Evolutionary conservation across 2,888 invertebrate genomes (phyloP).

Genomic region (Melipona beecheii): DNA sequence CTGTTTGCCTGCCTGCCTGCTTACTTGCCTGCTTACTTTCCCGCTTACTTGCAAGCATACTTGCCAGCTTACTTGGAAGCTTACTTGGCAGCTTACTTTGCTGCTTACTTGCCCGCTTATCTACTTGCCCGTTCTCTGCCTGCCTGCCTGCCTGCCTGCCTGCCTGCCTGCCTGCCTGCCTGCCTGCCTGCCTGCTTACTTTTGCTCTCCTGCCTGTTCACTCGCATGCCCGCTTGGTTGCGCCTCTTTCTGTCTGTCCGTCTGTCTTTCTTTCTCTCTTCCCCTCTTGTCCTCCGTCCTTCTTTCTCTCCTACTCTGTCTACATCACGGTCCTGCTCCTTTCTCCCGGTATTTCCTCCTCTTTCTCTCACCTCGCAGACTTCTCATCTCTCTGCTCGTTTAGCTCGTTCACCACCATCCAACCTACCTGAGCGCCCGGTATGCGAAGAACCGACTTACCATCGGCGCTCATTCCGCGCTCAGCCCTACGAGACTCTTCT

Average conservation of each 20-base stretch:
- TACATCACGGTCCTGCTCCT: not conserved
- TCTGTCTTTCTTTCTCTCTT: not conserved
- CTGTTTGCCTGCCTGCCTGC: not conserved
- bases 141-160: not conserved
- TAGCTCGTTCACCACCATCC: slow-evolving; percentile 45
- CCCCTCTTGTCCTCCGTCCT: not conserved
- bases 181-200: not conserved
- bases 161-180: not conserved
- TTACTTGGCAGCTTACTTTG: too few relatives aligned
- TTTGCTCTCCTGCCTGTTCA: not conserved
- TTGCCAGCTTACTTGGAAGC: not conserved
- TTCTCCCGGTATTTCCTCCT: not conserved
- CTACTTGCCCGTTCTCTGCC: not conserved
- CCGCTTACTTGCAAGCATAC: slow-evolving; percentile 21
- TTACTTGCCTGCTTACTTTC: slow-evolving; percentile 22
- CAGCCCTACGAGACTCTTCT: slow-evolving; percentile 63
- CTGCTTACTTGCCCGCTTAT: fast-evolving
- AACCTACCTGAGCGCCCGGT: slow-evolving; percentile 75
- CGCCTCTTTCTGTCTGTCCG: slow-evolving; percentile 4
- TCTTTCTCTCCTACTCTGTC: slow-evolving; percentile 8
- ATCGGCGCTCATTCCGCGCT: slow-evolving; percentile 71
- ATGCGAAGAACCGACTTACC: slow-evolving; percentile 76
- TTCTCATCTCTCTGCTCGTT: slow-evolving; percentile 36
- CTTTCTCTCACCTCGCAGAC: slow-evolving; percentile 8
- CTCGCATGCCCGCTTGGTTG: slow-evolving; percentile 7